Evolutionary conservation across 92 coral and sea anemone species (phyloP).

Genomic region (Parazoanthus darwini): DNA sequence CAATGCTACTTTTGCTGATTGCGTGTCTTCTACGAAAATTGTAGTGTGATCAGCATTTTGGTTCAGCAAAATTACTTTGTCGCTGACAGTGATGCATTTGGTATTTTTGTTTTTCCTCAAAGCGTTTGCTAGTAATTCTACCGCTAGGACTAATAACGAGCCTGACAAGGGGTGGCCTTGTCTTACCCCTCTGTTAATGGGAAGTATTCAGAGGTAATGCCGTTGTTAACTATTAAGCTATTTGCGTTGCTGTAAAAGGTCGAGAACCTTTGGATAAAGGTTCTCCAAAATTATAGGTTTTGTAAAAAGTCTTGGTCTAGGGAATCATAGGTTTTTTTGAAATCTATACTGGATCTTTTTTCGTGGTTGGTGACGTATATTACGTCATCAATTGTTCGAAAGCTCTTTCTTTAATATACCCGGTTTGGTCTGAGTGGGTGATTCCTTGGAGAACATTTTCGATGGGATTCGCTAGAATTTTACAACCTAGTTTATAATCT

Average conservation of each 20-base stretch:
- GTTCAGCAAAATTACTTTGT: neutral
- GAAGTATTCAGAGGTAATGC: neutral
- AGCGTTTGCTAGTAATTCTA: neutral
- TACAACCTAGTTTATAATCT: no score
- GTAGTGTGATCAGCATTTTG: neutral
- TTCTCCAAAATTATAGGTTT: neutral
- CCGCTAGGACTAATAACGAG: neutral
- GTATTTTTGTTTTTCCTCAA: no score
- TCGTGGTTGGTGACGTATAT: neutral
- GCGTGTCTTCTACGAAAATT: neutral
- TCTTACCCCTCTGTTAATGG: constrained; percentile 8
- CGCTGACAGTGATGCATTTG: neutral
- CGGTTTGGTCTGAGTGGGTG: constrained; percentile 2
- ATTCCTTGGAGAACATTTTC: no score
- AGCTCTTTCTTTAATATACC: neutral
- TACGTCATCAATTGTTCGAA: neutral
- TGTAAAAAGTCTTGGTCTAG: neutral
- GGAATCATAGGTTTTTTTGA: constrained; percentile 5
- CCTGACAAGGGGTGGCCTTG: neutral
- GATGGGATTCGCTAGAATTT: no score
- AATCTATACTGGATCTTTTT: constrained; percentile 11
- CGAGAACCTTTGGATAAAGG: neutral
- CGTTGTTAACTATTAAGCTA: neutral
- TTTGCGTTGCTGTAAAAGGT: neutral
- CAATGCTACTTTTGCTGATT: neutral